Percentiles rank a stretch among this genome's conserved stretches.
phyloP scores from a whole-genome alignment of 2,797 vertebrate genomes.

The Tangara arthus region DNA sequence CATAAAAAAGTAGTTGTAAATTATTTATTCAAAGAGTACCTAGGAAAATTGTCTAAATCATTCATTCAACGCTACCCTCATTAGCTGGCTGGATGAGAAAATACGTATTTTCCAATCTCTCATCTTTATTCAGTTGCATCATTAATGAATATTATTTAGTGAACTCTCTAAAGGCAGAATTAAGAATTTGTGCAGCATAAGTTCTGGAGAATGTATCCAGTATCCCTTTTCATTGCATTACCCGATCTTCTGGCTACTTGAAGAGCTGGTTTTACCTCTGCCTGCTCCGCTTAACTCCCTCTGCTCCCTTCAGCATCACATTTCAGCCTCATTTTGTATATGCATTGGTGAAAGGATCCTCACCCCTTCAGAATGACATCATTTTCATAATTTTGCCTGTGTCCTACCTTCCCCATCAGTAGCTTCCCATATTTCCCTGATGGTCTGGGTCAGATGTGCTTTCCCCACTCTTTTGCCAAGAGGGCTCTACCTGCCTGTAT shows the following conservation, averaged over 20 bases:
- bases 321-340: background rate
- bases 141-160: background rate
- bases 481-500: accelerated
- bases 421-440: background rate
- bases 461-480: background rate
- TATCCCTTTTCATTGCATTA: background rate
- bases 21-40: background rate
- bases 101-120: background rate
- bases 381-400: accelerated
- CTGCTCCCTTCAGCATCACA: background rate
- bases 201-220: background rate
- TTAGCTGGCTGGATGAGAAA: background rate
- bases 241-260: background rate
- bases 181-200: background rate
- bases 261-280: background rate
- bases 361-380: background rate
- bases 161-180: background rate
- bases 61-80: background rate
- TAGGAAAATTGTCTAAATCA: background rate
- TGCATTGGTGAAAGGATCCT: background rate
- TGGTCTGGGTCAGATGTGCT: background rate
- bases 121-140: background rate
- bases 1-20: background rate
- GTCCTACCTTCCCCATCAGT: background rate
- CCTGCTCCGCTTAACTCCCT: background rate